phyloP scores from a whole-genome alignment of 2,888 invertebrate genomes.

The Eupelmus urozonus region DNA sequence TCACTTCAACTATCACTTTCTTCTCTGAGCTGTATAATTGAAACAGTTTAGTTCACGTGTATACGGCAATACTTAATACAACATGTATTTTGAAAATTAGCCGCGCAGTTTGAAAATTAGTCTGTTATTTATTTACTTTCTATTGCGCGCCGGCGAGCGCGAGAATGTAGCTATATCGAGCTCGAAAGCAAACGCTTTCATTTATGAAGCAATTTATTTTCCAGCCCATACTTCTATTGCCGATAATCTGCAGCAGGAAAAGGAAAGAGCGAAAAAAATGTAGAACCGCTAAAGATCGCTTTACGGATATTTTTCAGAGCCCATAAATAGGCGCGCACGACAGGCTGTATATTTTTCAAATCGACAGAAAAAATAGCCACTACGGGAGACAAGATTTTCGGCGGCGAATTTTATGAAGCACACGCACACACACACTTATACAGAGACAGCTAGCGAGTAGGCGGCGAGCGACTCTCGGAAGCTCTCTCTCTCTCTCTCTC shows the following conservation, averaged over 20 bases:
- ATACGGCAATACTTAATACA: too few relatives aligned
- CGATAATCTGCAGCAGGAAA: too few relatives aligned
- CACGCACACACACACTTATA: too few relatives aligned
- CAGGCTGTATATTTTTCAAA: conserved; percentile 31
- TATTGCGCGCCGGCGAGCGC: background rate
- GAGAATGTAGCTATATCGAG: background rate
- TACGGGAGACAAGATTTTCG: conserved; percentile 13
- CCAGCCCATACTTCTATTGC: too few relatives aligned
- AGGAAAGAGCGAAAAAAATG: too few relatives aligned
- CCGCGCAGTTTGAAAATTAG: background rate
- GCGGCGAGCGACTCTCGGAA: conserved; percentile 61
- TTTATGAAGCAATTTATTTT: too few relatives aligned
- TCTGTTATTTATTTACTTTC: background rate
- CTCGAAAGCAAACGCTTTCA: too few relatives aligned
- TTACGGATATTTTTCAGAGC: background rate
- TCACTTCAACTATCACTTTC: too few relatives aligned
- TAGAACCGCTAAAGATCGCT: background rate
- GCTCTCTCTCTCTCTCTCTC: conserved; percentile 34
- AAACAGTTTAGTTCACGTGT: too few relatives aligned
- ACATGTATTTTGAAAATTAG: too few relatives aligned
- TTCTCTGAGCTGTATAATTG: background rate
- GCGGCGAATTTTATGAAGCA: conserved; percentile 68
- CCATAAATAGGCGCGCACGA: background rate
- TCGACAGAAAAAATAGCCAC: conserved; percentile 25
- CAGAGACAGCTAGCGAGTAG: too few relatives aligned